phyloP scores from a whole-genome alignment of 1,140 invertebrate species.

The Maconellicoccus hirsutus region DNA sequence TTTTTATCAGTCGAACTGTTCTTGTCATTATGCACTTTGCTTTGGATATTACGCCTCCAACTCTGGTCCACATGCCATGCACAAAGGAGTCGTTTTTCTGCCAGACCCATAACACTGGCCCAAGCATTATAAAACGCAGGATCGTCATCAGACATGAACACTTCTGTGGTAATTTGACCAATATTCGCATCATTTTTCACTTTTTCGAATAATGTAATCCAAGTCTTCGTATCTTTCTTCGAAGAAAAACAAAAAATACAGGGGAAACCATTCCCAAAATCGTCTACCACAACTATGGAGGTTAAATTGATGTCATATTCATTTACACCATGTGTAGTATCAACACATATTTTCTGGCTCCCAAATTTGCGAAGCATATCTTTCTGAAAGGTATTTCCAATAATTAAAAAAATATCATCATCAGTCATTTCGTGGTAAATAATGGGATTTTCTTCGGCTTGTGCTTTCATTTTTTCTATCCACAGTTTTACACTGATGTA shows the following conservation, averaged over 20 bases:
- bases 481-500: background rate
- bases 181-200: background rate
- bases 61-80: constrained; percentile 23
- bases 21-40: background rate
- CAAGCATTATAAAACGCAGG: constrained; percentile 17
- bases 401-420: background rate
- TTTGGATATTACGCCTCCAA: constrained; percentile 18
- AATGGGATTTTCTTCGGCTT: background rate
- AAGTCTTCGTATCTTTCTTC: no score
- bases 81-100: constrained; percentile 11
- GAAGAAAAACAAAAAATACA: no score
- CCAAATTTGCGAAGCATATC: constrained; percentile 19
- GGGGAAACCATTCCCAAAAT: no score
- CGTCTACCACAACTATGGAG: no score
- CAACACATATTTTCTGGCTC: constrained; percentile 15
- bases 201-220: no score
- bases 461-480: background rate
- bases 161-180: constrained; percentile 14
- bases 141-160: constrained; percentile 14
- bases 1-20: background rate
- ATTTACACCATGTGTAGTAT: background rate
- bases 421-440: background rate
- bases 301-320: constrained; percentile 22
- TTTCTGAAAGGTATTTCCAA: background rate
- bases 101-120: background rate